These are phyloP conservation scores for Thamnaconus septentrionalis DNA, from an alignment of 2,113 vertebrate species.

Conservation along the genomic window DNA sequence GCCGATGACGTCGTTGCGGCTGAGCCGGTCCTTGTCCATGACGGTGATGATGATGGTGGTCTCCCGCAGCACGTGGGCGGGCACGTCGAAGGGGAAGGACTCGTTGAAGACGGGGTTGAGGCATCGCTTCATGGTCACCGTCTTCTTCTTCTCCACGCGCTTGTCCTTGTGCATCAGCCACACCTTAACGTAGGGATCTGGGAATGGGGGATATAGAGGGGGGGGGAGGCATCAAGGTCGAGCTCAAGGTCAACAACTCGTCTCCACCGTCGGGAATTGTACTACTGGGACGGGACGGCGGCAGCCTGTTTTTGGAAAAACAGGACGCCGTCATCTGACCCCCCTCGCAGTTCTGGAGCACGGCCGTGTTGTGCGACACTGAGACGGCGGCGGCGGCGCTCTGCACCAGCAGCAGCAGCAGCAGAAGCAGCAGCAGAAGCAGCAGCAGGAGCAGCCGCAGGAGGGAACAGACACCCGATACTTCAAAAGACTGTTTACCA, in stretches of 20 bases:
- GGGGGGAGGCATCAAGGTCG: conserved; percentile 50
- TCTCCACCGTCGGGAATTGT: conserved; percentile 56
- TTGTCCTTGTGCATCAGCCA: conserved; percentile 99
- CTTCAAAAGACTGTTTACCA: conserved; percentile 31
- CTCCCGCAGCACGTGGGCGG: conserved; percentile 95
- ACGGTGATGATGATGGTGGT: conserved; percentile 99
- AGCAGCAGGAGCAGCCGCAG: not conserved
- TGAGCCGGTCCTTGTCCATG: conserved; percentile 98
- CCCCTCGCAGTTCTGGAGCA: conserved; percentile 40
- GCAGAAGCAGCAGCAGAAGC: not conserved
- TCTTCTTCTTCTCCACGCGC: conserved; percentile 98
- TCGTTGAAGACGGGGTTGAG: conserved; percentile 98
- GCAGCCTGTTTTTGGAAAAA: conserved; percentile 61
- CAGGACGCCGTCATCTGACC: conserved; percentile 38
- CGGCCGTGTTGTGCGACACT: conserved; percentile 33
- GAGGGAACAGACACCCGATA: conserved; percentile 21
- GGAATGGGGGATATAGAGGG: too few relatives aligned
- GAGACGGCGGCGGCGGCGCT: not conserved
- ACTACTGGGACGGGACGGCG: conserved; percentile 48
- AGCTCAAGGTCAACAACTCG: conserved; percentile 60
- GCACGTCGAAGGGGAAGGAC: conserved; percentile 95
- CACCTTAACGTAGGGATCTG: conserved; percentile 98
- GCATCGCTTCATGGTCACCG: conserved; percentile 94
- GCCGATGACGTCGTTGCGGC: conserved; percentile 96
- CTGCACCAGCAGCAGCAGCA: not conserved